Evolutionary conservation across 2,888 invertebrate species (phyloP), one percentile per base, ranked within the genome.

Genomic region (Dastarcus helophoroides): DNA sequence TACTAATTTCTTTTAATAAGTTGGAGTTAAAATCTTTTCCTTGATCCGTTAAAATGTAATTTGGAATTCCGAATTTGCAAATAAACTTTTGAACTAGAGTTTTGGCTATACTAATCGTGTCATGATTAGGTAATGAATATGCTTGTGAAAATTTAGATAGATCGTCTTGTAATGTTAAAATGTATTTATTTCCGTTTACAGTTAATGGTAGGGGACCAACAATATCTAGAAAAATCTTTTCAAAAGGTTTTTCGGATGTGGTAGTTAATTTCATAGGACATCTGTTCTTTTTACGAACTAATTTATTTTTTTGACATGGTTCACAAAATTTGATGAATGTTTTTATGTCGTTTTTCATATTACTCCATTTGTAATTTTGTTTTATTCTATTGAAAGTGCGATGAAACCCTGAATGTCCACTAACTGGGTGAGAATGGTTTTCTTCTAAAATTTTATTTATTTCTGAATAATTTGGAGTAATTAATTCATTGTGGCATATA

Each of bases 241-340:
- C 45, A 14, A 52, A 49, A 3, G 49, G 43, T 32, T 46, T 39
- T 14, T 35, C 33, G n/a, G 35, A 29, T 6, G 52, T 49, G 0
- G 43, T 43, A 2, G 51, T 53, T 8, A 50, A 47, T 38, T 48
- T 44, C 48, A 56, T 43, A 3, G 54, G 52, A 28, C 35, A 29
- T 26, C 37, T 38, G 14, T 30, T 40, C n/a, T 34, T 39, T 28
- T 43, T 38, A 7, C 39, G 31, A 10, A 32, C 32, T 19, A 37
- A 25, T 39, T 53, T 55, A 29, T 50, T 50, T n/a, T n/a, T n/a
- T 42, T 55, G 53, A 36, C 54, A 57, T 5, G 37, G 37, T 32
- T 45, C 39, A 26, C 53, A 56, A 11, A 21, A 33, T 37, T 47
- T 46, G 17, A 56, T 44, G 35, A 43, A 51, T 29, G 38, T 30